A percentile compares a stretch with the other conserved stretches of the same genome.
These are phyloP conservation scores for Dioctria rufipes DNA, from an alignment of 2,888 invertebrate genomes.

Conservation along the genomic window DNA sequence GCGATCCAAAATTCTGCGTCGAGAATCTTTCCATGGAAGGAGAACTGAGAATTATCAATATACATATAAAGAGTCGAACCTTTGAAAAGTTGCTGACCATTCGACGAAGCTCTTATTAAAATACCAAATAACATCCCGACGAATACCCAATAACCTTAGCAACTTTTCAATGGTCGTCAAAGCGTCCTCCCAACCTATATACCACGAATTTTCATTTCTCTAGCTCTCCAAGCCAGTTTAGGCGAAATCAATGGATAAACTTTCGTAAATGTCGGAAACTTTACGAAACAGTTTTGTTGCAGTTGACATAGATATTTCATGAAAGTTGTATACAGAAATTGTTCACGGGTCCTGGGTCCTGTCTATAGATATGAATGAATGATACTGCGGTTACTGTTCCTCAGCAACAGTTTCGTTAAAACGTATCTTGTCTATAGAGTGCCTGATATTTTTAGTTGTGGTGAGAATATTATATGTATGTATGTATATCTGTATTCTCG, in stretches of 20 bases:
- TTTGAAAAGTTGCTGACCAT: conserved; percentile 43
- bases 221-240: conserved; percentile 14
- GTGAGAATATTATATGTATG: no score
- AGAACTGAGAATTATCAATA: conserved; percentile 43
- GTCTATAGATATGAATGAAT: background rate
- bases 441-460: background rate
- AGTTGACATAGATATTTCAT: conserved; percentile 42
- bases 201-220: background rate
- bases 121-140: conserved; percentile 2
- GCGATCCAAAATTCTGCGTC: conserved; percentile 19
- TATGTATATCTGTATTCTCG: background rate
- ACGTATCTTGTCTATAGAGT: background rate
- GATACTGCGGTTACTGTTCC: background rate
- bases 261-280: conserved; percentile 36
- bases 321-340: background rate
- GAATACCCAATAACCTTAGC: background rate
- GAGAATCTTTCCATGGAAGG: conserved; percentile 41
- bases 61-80: conserved; percentile 14
- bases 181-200: background rate
- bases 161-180: conserved; percentile 1
- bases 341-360: background rate
- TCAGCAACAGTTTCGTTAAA: background rate
- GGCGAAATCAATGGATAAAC: conserved; percentile 41
- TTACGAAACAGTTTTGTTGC: conserved; percentile 40
- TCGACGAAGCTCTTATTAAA: conserved; percentile 44